Base-by-base conservation (phyloP, 2,797 vertebrate genomes). In the Psittacula derbiana region DNA sequence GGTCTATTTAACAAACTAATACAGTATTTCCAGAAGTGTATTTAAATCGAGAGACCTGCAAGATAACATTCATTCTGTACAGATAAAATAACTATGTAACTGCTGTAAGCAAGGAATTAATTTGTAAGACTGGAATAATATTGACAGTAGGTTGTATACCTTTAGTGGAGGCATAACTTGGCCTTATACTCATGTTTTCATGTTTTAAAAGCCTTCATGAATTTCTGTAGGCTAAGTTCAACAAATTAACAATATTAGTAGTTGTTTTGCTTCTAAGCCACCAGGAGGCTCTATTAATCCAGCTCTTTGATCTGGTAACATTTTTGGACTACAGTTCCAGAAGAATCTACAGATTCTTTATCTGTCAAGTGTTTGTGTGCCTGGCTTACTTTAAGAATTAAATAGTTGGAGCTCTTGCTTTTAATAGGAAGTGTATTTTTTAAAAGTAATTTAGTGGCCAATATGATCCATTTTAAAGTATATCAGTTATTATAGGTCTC, bases 281-380 rank as follows among this genome's bases (percentile, higher is more conserved):
- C 97, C 74, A 98, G 97, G 97, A 97, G 97, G 97, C 96, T 97
- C 92, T 93, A 96, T 89, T 96, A 90, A 95, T 83, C 90, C 92
- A 97, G 11, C 31, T 95, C 81, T 96, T 79, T 78, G 44, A 86
- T 80, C 89, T 94, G 43, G 62, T 30, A 74, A 41, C 20, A 18
- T 43, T 91, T 95, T 83, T 67, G 46, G n/a, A 49, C 36, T 78
- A 19, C 24, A 14, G 27, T 82, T 84, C n/a, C 49, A 72, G 65
- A 78, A 86, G 30, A 70, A 61, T 16, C 10, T 80, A 18, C 47
- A 49, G 36, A 58, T 69, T 85, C 53, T 53, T 46, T 21, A 14
- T 74, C 75, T 78, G 44, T 80, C 46, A 57, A 47, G 60, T 83
- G 12, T 28, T 85, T 78, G n/a, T 47, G n/a, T 69, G 16, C 6